phyloP scores from a whole-genome alignment of 2,888 invertebrate species.

The Archips xylosteana region DNA sequence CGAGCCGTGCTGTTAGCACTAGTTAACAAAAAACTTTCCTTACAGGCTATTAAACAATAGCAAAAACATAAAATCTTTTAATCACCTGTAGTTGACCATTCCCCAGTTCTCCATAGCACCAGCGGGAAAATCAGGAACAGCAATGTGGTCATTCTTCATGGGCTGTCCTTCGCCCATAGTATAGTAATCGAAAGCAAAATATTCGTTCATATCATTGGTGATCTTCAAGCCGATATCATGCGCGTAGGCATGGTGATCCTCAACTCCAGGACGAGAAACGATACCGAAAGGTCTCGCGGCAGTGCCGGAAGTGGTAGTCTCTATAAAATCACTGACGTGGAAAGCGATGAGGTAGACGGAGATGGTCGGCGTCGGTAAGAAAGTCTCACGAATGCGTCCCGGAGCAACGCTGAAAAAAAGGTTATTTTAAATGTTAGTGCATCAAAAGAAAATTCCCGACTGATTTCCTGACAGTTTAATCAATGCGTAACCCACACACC shows the following conservation, averaged over 20 bases:
- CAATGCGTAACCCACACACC: too few relatives aligned
- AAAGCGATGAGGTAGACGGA: conserved; percentile 94
- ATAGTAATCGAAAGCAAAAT: conserved; percentile 83
- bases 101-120: conserved; percentile 96
- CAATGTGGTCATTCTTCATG: conserved; percentile 89
- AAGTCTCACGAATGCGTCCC: conserved; percentile 71
- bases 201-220: conserved; percentile 83
- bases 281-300: conserved; percentile 69
- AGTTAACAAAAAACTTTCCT: too few relatives aligned
- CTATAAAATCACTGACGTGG: conserved; percentile 91
- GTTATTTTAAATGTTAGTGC: not conserved
- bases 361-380: conserved; percentile 87
- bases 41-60: too few relatives aligned
- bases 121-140: conserved; percentile 91
- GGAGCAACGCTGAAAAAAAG: conserved; percentile 50
- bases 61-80: not conserved
- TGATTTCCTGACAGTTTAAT: too few relatives aligned
- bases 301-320: conserved; percentile 57
- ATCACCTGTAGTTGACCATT: conserved; percentile 90
- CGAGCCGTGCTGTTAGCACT: too few relatives aligned
- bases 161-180: conserved; percentile 80
- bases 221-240: conserved; percentile 76
- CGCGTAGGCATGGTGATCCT: conserved; percentile 74
- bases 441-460: not conserved
- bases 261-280: conserved; percentile 72